Percentiles rank a stretch among this genome's conserved stretches.
These are phyloP conservation scores for Hypothenemus hampei DNA, from an alignment of 1,140 invertebrate genomes.

Conservation along the genomic window DNA sequence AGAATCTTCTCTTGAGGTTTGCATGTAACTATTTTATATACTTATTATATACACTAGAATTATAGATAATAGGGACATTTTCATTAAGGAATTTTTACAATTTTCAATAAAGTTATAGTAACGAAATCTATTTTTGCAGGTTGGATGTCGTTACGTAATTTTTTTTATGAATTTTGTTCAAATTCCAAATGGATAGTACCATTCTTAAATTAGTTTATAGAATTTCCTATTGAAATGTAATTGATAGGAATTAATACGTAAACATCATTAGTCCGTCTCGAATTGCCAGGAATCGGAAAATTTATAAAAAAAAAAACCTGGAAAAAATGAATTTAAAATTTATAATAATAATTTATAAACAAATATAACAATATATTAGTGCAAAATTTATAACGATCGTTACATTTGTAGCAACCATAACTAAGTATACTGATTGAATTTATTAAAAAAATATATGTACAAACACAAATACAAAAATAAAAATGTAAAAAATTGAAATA, in stretches of 20 bases:
- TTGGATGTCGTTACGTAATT: not conserved
- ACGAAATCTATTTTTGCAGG: conserved; percentile 10
- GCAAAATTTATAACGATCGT: conserved; percentile 17
- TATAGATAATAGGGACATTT: too few species aligned
- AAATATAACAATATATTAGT: conserved; percentile 11
- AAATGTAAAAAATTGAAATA: not conserved
- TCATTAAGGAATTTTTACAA: conserved; percentile 2
- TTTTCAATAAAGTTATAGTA: not conserved
- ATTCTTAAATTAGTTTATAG: too few species aligned
- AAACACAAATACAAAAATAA: not conserved
- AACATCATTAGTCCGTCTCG: conserved; percentile 23
- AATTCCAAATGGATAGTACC: too few species aligned
- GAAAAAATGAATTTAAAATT: conserved; percentile 9
- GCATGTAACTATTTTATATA: conserved; percentile 24
- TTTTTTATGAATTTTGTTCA: not conserved
- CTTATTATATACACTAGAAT: conserved; percentile 23
- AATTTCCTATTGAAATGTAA: conserved; percentile 6
- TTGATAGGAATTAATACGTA: conserved; percentile 3
- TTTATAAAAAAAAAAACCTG: not conserved
- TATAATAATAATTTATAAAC: too few species aligned
- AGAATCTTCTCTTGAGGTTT: conserved; percentile 10
- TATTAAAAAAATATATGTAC: not conserved
- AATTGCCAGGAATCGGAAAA: conserved; percentile 22
- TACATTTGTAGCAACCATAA: too few species aligned
- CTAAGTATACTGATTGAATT: too few species aligned